A percentile compares a stretch with the other conserved stretches of the same genome.
These are phyloP conservation scores for Lophura nycthemera DNA, from an alignment of 2,113 vertebrate species.

Conservation along the genomic window DNA sequence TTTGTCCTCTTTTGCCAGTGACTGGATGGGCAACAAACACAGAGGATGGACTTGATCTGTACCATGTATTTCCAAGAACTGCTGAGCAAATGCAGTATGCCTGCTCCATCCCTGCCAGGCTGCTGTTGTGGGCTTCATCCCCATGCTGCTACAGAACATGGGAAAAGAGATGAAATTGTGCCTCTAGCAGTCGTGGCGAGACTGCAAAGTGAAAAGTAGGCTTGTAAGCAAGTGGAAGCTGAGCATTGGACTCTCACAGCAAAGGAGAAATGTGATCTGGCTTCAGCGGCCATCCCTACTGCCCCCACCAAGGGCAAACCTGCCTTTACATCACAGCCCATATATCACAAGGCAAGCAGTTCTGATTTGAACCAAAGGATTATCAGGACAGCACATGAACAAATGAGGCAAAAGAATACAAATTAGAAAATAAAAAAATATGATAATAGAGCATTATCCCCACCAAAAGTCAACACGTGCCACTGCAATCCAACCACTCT, in stretches of 20 bases:
- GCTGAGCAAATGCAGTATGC: not conserved
- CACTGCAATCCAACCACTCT: not conserved
- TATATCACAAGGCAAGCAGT: not conserved
- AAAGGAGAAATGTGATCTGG: not conserved
- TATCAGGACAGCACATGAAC: not conserved
- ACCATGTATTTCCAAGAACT: not conserved
- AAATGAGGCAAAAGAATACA: not conserved
- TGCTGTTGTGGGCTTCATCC: not conserved
- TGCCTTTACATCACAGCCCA: not conserved
- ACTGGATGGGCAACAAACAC: not conserved
- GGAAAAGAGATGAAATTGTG: not conserved
- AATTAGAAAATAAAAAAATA: not conserved
- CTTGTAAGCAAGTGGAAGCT: not conserved
- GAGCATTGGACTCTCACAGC: not conserved
- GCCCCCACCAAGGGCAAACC: not conserved
- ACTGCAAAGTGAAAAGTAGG: not conserved
- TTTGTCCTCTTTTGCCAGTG: not conserved
- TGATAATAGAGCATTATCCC: not conserved
- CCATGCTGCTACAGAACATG: not conserved
- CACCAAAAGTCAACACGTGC: not conserved
- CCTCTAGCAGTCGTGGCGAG: rapidly evolving
- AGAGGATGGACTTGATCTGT: not conserved
- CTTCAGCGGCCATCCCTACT: not conserved
- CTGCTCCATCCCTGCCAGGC: not conserved
- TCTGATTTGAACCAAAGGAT: not conserved